A percentile compares a stretch with the other conserved stretches of the same genome.
phyloP scores from a whole-genome alignment of 2,797 vertebrate genomes.

The Sebastes elongatus region DNA sequence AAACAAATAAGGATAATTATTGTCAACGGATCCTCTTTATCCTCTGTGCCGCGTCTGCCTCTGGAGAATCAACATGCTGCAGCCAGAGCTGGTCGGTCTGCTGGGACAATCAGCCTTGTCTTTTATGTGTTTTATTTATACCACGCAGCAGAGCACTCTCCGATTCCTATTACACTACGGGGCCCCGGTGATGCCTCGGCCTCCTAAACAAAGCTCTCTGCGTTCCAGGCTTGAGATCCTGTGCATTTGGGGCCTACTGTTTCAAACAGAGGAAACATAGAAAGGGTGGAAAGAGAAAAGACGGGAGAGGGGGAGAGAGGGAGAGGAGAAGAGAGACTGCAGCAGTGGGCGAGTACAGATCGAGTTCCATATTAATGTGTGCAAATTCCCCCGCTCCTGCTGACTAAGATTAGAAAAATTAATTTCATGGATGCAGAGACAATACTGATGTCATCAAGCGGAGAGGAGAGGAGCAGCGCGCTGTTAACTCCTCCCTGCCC shows the following conservation, averaged over 20 bases:
- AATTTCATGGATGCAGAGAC: constrained; percentile 87
- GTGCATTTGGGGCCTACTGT: constrained; percentile 51
- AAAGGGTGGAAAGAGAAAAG: constrained; percentile 35
- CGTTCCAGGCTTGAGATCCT: constrained; percentile 42
- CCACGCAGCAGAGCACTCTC: constrained; percentile 52
- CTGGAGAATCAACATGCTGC: constrained; percentile 68
- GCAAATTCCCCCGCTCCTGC: constrained; percentile 85
- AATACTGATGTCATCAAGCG: constrained; percentile 85
- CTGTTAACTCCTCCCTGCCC: constrained; percentile 75
- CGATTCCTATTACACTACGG: constrained; percentile 44
- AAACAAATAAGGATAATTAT: constrained; percentile 82
- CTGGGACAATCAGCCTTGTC: constrained; percentile 63
- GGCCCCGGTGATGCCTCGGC: constrained; percentile 47
- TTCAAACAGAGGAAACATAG: constrained; percentile 22
- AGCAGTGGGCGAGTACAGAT: constrained; percentile 75
- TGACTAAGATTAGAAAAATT: constrained; percentile 88
- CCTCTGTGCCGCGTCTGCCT: constrained; percentile 59
- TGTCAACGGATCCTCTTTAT: constrained; percentile 75
- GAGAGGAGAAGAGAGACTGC: constrained; percentile 59
- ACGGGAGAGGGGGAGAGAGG: constrained; percentile 28
- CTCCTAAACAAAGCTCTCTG: constrained; percentile 60
- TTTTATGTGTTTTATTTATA: constrained; percentile 73
- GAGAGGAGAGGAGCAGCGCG: constrained; percentile 67
- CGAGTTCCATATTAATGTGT: constrained; percentile 83
- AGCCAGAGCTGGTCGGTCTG: constrained; percentile 63